Conservation (phyloP, 2,888 invertebrate species). For the Eupithecia vulgata region DNA sequence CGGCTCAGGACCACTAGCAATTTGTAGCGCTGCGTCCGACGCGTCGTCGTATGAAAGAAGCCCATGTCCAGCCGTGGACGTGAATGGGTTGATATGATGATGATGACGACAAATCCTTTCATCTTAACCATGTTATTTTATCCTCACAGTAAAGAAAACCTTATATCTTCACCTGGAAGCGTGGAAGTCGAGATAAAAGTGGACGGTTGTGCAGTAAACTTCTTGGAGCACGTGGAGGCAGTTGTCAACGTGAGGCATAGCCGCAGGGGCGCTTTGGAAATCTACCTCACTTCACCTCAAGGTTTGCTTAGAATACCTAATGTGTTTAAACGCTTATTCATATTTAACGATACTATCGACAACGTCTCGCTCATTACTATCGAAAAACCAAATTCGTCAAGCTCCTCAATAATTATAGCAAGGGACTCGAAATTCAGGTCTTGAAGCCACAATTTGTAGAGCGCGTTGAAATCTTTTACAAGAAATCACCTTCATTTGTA, state of each 20-base stretch:
- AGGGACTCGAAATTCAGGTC: not conserved
- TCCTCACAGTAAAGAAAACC: constrained; percentile 25
- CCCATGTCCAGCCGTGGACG: no score
- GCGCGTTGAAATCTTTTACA: not conserved
- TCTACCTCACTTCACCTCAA: constrained; percentile 89
- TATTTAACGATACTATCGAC: not conserved
- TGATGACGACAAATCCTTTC: not conserved
- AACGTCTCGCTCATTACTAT: no score
- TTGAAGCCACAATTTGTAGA: not conserved
- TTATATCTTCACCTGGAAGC: constrained; percentile 55
- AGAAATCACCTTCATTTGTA: not conserved
- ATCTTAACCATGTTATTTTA: not conserved
- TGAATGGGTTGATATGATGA: no score
- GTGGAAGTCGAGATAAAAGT: constrained; percentile 77
- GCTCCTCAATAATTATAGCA: no score
- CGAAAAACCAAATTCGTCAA: no score
- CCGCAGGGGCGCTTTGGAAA: constrained; percentile 89
- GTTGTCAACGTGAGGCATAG: constrained; percentile 87
- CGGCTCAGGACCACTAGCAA: no score
- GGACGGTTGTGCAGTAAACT: constrained; percentile 86
- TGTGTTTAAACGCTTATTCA: not conserved
- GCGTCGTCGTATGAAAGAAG: no score
- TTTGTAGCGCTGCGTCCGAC: no score
- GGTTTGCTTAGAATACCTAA: constrained; percentile 73
- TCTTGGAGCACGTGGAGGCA: constrained; percentile 94